Evolutionary conservation across 1,140 invertebrate species (phyloP).

Genomic region (Lasioglossum baleicum): DNA sequence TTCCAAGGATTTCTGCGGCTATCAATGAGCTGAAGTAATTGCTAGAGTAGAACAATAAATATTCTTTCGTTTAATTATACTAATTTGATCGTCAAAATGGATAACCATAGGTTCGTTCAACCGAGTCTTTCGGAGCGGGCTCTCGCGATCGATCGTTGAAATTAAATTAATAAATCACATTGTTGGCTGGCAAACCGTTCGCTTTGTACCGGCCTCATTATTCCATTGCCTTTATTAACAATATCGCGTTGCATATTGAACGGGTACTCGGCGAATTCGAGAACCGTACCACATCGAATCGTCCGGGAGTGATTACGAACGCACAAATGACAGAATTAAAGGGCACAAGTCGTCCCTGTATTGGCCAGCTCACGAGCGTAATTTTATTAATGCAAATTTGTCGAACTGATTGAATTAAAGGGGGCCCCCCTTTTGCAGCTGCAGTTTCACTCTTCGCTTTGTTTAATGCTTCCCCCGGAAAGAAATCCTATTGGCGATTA

Average conservation of each 20-base stretch:
- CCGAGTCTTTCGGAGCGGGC: not conserved
- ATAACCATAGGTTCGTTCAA: not conserved
- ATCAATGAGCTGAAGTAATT: no score
- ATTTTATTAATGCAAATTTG: no score
- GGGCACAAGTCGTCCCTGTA: not conserved
- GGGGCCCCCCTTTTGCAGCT: no score
- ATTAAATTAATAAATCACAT: constrained; percentile 5
- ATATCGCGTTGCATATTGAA: constrained; percentile 3
- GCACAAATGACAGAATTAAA: not conserved
- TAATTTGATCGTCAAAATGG: not conserved
- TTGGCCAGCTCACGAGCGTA: no score
- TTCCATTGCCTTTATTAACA: constrained; percentile 3
- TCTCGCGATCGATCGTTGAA: not conserved
- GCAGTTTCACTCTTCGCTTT: no score
- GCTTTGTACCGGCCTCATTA: not conserved
- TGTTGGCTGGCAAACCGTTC: constrained; percentile 1
- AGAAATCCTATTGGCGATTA: no score
- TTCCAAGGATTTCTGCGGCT: no score
- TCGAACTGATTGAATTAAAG: no score
- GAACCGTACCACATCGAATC: not conserved
- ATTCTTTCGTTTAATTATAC: constrained; percentile 1
- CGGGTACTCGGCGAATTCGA: not conserved
- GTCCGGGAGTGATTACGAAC: not conserved
- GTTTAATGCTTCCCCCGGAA: no score
- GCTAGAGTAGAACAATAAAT: not conserved